Percentiles rank a stretch among this genome's conserved stretches.
phyloP scores from a whole-genome alignment of 2,113 vertebrate species.

The Egretta garzetta region DNA sequence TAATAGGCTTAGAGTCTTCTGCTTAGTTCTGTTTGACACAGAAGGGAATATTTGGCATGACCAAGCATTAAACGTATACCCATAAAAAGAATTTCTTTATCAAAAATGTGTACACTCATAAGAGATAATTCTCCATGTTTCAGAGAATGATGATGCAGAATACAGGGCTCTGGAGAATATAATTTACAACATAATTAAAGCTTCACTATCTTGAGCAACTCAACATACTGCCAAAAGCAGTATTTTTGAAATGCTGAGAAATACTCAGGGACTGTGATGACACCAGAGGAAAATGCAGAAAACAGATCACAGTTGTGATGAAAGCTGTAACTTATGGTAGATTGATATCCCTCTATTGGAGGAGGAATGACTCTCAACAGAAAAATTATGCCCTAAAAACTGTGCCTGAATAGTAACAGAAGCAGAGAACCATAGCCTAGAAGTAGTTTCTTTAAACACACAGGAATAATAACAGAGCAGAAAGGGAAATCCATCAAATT shows the following conservation, averaged over 20 bases:
- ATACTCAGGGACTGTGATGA: neutral
- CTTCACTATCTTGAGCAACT: neutral
- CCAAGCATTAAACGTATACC: slow-evolving; percentile 15
- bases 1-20: neutral
- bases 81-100: neutral
- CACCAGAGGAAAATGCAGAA: neutral
- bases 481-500: neutral
- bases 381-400: slow-evolving; percentile 28
- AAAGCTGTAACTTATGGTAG: neutral
- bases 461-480: neutral
- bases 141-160: neutral
- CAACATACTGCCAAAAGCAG: neutral
- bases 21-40: neutral
- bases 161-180: neutral
- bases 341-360: neutral
- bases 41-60: neutral
- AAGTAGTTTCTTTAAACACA: neutral
- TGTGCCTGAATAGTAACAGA: neutral
- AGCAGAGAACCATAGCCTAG: neutral
- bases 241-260: slow-evolving; percentile 24
- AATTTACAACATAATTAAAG: slow-evolving; percentile 43
- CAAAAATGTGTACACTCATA: neutral
- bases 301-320: slow-evolving; percentile 28
- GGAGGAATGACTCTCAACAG: slow-evolving; percentile 21
- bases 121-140: neutral